Evolutionary conservation across 2,113 vertebrate genomes (phyloP).

Genomic region (Vulpes ferrilata): DNA sequence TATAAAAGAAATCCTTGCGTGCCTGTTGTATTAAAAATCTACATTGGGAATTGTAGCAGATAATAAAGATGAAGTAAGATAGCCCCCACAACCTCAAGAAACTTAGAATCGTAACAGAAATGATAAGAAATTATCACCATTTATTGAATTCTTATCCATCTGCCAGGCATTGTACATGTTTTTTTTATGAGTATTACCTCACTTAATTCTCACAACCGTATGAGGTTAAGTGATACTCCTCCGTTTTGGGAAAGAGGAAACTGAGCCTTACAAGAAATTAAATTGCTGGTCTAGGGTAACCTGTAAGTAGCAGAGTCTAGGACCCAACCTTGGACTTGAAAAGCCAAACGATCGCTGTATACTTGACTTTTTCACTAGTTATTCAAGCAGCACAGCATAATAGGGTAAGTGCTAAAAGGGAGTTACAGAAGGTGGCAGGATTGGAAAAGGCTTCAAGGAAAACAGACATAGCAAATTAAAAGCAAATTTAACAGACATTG

Average conservation of each 20-base stretch:
- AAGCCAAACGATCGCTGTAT: background rate
- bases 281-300: background rate
- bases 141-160: background rate
- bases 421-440: background rate
- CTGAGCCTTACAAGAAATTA: background rate
- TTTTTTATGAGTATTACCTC: background rate
- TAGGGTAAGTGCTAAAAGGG: background rate
- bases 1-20: background rate
- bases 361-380: background rate
- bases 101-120: background rate
- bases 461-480: background rate
- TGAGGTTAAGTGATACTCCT: background rate
- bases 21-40: background rate
- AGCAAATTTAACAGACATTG: background rate
- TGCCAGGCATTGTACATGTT: background rate
- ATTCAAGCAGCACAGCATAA: constrained; percentile 4
- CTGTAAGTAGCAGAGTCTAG: background rate
- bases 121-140: background rate
- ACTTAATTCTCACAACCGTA: background rate
- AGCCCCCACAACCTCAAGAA: background rate
- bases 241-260: background rate
- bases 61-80: constrained; percentile 9
- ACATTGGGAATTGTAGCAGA: background rate
- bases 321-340: background rate
- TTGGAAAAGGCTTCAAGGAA: background rate